These are phyloP conservation scores for Chloebia gouldiae DNA, from an alignment of 2,113 vertebrate species.

Conservation along the genomic window DNA sequence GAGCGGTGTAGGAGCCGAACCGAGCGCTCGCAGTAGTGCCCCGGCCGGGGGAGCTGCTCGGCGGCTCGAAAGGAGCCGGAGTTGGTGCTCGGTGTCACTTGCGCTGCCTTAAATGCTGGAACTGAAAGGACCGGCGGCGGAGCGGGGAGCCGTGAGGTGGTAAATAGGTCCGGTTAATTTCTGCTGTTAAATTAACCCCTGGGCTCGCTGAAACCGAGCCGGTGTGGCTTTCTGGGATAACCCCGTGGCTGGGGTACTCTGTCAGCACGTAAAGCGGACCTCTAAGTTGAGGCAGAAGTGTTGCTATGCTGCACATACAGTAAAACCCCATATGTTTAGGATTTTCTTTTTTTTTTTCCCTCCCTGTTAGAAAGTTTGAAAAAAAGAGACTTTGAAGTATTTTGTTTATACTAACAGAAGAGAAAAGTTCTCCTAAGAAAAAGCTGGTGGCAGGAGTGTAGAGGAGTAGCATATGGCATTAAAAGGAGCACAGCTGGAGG, in stretches of 20 bases:
- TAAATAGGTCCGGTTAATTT: constrained; percentile 15
- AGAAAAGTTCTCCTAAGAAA: constrained; percentile 99
- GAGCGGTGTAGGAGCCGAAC: not conserved
- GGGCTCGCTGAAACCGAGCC: constrained; percentile 31
- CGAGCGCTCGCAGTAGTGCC: not conserved
- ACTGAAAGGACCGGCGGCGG: not conserved
- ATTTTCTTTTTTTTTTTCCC: constrained; percentile 58
- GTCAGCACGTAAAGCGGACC: constrained; percentile 58
- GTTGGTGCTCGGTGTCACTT: not conserved
- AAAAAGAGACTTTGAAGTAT: constrained; percentile 87
- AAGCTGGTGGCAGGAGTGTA: constrained; percentile 99
- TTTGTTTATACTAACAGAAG: constrained; percentile 90
- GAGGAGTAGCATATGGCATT: constrained; percentile 99
- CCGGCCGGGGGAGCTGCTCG: not conserved
- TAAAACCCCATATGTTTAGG: constrained; percentile 80
- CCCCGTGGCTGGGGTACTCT: constrained; percentile 60
- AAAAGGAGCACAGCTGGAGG: constrained; percentile 99
- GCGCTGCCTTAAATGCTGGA: not conserved
- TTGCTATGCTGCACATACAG: constrained; percentile 77
- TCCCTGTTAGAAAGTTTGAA: constrained; percentile 83
- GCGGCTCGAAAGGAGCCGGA: not conserved
- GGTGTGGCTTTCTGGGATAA: constrained; percentile 45
- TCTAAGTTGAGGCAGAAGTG: constrained; percentile 73
- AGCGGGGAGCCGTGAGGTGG: constrained; percentile 24
- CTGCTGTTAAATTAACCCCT: constrained; percentile 18